Percentiles rank a stretch among this genome's conserved stretches.
Evolutionary conservation across 2,113 vertebrate genomes (phyloP).

Genomic region (Gopherus flavomarginatus): DNA sequence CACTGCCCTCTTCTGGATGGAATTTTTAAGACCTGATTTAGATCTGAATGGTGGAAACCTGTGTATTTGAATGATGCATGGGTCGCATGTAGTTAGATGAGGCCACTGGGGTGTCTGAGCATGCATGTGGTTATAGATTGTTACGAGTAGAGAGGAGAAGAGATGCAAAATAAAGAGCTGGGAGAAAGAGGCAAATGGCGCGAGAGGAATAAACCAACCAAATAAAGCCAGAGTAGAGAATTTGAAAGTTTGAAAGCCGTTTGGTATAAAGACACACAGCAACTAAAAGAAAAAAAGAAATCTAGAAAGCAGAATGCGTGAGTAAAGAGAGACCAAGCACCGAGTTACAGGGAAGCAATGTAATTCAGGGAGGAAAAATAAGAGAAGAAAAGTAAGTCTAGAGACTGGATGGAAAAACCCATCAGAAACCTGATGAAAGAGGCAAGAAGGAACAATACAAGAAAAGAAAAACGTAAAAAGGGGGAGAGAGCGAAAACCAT

Average conservation of each 20-base stretch:
- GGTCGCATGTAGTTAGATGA: neutral
- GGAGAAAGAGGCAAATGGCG: neutral
- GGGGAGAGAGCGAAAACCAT: neutral
- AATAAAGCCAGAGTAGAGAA: neutral
- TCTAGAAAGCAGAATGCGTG: neutral
- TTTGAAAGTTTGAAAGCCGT: neutral
- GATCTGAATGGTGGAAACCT: neutral
- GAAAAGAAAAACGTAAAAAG: neutral
- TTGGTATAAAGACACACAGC: neutral
- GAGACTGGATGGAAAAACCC: fast-evolving
- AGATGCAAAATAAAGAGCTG: neutral
- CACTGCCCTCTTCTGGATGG: neutral
- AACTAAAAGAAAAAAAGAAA: neutral
- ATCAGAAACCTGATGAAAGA: neutral
- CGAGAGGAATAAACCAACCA: neutral
- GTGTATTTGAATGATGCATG: neutral
- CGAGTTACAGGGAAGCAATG: neutral
- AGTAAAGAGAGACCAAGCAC: neutral
- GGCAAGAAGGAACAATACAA: neutral
- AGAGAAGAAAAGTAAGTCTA: neutral
- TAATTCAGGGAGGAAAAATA: neutral
- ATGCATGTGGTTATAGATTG: neutral
- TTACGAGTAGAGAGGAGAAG: neutral
- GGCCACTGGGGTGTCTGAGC: fast-evolving
- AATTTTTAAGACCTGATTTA: neutral